These are phyloP conservation scores for Embiotoca jacksoni DNA, from an alignment of 2,113 vertebrate genomes.

Conservation along the genomic window DNA sequence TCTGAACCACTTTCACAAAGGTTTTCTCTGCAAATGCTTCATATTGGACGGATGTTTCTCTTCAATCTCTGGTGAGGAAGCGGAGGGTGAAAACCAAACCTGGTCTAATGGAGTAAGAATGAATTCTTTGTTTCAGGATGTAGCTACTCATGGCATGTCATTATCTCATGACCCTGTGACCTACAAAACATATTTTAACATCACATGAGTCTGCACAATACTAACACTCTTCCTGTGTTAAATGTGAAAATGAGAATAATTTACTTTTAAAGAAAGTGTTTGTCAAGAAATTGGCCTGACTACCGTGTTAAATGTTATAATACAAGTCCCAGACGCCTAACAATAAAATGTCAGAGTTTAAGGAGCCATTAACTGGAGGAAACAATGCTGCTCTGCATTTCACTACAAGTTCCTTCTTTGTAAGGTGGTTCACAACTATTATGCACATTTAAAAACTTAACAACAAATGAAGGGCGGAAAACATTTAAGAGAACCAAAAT, in stretches of 20 bases:
- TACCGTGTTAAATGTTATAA: not conserved
- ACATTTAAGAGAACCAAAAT: too few species aligned
- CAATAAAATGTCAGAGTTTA: too few species aligned
- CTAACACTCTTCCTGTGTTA: not conserved
- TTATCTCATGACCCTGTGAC: conserved; percentile 34
- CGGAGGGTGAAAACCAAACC: not conserved
- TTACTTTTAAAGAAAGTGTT: not conserved
- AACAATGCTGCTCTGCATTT: too few species aligned
- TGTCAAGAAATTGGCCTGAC: not conserved
- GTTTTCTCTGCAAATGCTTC: not conserved
- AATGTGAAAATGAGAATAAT: not conserved
- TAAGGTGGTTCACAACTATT: too few species aligned
- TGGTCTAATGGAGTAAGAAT: conserved; percentile 16
- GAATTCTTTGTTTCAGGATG: conserved; percentile 31
- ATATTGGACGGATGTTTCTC: not conserved
- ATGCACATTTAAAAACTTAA: too few species aligned
- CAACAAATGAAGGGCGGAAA: too few species aligned
- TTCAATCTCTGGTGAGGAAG: not conserved
- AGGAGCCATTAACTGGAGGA: too few species aligned
- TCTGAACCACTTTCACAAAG: too few species aligned
- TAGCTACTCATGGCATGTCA: conserved; percentile 41
- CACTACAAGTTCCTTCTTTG: too few species aligned
- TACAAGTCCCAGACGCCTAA: too few species aligned
- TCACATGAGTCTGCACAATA: conserved; percentile 27
- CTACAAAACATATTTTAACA: conserved; percentile 21